These are phyloP conservation scores for Hirtodrosophila trivittata DNA, from an alignment of 2,888 invertebrate species.

Conservation along the genomic window DNA sequence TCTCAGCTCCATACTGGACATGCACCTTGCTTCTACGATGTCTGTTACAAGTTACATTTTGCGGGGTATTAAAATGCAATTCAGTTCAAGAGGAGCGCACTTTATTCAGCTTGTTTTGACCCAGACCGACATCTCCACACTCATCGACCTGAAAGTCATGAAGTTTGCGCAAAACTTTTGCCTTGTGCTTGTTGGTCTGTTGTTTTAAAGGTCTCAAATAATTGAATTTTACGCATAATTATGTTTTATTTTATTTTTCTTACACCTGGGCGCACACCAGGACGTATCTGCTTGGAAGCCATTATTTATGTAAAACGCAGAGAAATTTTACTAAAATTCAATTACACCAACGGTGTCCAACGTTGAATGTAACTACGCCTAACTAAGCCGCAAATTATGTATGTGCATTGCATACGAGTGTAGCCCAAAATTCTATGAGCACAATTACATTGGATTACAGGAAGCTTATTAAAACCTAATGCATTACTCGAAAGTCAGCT, in stretches of 20 bases:
- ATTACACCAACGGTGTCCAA: not conserved
- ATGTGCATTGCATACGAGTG: conserved; percentile 1
- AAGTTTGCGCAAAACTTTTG: conserved; percentile 46
- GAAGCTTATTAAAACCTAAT: not conserved
- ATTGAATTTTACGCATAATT: conserved; percentile 64
- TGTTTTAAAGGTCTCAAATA: conserved; percentile 63
- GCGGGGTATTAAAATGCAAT: not conserved
- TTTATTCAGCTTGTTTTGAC: conserved; percentile 11
- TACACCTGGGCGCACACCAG: conserved; percentile 5
- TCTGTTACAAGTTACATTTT: not conserved
- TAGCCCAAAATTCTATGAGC: not conserved
- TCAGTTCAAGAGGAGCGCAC: not conserved
- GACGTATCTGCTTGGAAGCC: not conserved
- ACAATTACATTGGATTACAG: not conserved
- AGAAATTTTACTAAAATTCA: no score
- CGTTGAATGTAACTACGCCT: not conserved
- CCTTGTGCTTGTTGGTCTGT: conserved; percentile 37
- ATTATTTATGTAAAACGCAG: not conserved
- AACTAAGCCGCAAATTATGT: not conserved
- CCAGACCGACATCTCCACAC: conserved; percentile 2
- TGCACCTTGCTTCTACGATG: no score
- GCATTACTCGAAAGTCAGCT: not conserved
- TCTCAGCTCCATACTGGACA: no score
- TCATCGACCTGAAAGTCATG: conserved; percentile 6
- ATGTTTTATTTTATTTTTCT: conserved; percentile 37